A percentile compares a stretch with the other conserved stretches of the same genome.
Conservation (phyloP, 2,797 vertebrate species). For the Lepus townsendii region DNA sequence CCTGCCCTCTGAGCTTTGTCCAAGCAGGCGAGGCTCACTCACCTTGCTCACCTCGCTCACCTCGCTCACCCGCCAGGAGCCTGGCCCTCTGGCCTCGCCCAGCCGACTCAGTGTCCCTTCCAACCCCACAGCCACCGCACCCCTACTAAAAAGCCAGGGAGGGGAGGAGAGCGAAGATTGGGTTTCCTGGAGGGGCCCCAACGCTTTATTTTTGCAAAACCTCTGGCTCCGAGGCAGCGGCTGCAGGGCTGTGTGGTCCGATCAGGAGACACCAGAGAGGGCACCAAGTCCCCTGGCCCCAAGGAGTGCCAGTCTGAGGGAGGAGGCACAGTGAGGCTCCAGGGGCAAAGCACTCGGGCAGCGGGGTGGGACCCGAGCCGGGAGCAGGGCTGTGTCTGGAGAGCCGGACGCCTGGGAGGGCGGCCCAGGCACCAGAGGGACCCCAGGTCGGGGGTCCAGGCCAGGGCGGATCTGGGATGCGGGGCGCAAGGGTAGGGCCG, state of each 20-base stretch:
- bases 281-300: neutral
- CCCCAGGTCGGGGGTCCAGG: neutral
- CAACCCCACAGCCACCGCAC: neutral
- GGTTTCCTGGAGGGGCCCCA: neutral
- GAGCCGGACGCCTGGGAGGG: neutral
- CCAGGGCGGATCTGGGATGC: neutral
- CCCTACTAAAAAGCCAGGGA: neutral
- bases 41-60: neutral
- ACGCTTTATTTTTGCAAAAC: neutral
- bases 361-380: neutral
- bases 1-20: neutral
- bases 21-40: neutral
- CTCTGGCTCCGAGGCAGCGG: too few species aligned
- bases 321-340: neutral
- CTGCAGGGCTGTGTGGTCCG: too few species aligned
- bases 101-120: slow-evolving; percentile 14
- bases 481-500: neutral
- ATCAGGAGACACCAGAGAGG: accelerated
- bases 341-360: neutral
- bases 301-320: neutral
- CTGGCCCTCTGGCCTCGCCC: neutral
- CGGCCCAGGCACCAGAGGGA: neutral
- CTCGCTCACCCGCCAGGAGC: neutral
- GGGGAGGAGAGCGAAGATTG: neutral
- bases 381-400: neutral